Conservation (phyloP, 2,888 invertebrate species). For the Tetranychus piercei region DNA sequence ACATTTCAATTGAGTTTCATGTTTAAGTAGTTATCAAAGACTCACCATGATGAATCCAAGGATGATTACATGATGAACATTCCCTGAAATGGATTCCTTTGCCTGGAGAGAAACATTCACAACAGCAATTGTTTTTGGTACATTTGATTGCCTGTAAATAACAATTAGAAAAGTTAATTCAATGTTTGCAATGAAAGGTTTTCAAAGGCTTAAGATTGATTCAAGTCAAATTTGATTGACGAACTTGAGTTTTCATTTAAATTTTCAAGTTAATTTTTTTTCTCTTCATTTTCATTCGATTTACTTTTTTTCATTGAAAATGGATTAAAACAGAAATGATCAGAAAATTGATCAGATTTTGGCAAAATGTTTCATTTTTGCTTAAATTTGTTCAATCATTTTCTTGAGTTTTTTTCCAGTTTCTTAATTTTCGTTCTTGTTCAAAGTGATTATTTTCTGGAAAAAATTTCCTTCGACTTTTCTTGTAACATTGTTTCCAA, state of each 20-base stretch:
- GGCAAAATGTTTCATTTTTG: no score
- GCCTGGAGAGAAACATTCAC: slow-evolving; percentile 50
- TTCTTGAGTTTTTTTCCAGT: no score
- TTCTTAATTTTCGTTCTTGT: no score
- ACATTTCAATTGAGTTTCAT: neutral
- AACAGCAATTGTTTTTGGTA: slow-evolving; percentile 46
- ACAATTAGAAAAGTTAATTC: neutral
- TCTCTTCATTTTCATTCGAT: neutral
- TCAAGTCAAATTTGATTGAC: no score
- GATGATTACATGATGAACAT: slow-evolving; percentile 52
- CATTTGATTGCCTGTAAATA: slow-evolving; percentile 44
- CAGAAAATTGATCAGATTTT: neutral
- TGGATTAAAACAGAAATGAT: neutral
- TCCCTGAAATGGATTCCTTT: slow-evolving; percentile 44
- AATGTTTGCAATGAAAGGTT: neutral
- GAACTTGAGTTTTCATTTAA: no score
- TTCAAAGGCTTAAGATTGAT: no score
- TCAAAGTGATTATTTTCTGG: no score
- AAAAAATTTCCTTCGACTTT: no score
- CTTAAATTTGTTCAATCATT: no score
- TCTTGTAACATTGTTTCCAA: no score
- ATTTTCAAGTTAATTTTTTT: neutral
- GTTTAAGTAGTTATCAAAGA: neutral
- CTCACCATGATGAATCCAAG: slow-evolving; percentile 57
- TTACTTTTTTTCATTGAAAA: neutral